Evolutionary conservation across 2,888 invertebrate species (phyloP).

Genomic region (Listrodromus nycthemerus): DNA sequence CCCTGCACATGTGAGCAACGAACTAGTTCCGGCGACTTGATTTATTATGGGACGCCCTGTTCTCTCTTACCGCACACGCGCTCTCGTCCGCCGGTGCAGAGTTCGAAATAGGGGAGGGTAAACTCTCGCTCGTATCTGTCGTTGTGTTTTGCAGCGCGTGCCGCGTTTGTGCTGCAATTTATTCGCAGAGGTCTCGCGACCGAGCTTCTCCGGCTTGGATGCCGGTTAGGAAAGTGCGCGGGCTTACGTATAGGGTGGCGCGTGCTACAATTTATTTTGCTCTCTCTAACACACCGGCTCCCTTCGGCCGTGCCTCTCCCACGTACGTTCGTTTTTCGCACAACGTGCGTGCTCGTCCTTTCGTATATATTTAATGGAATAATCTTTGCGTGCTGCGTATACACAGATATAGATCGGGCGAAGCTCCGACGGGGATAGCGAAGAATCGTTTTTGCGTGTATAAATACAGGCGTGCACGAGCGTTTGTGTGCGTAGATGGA

Average conservation of each 20-base stretch:
- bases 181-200: conserved; percentile 45
- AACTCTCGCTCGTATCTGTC: conserved; percentile 38
- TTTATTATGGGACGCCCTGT: conserved; percentile 53
- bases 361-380: conserved; percentile 9
- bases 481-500: background rate
- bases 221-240: conserved; percentile 45
- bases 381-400: background rate
- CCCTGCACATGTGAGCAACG: background rate
- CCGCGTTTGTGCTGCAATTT: conserved; percentile 63
- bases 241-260: conserved; percentile 46
- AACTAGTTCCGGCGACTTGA: conserved; percentile 37
- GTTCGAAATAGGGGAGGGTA: conserved; percentile 26
- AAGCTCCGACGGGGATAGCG: background rate
- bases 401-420: background rate
- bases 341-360: background rate
- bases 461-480: background rate
- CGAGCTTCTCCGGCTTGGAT: conserved; percentile 3
- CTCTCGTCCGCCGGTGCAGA: background rate
- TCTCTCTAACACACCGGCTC: conserved; percentile 19
- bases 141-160: conserved; percentile 47
- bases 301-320: conserved; percentile 7
- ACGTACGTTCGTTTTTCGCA: conserved; percentile 2
- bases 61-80: background rate
- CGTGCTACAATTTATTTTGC: conserved; percentile 63
- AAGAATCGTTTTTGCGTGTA: background rate